Conservation (phyloP, 2,888 invertebrate genomes). For the Caenorhabditis angaria region DNA sequence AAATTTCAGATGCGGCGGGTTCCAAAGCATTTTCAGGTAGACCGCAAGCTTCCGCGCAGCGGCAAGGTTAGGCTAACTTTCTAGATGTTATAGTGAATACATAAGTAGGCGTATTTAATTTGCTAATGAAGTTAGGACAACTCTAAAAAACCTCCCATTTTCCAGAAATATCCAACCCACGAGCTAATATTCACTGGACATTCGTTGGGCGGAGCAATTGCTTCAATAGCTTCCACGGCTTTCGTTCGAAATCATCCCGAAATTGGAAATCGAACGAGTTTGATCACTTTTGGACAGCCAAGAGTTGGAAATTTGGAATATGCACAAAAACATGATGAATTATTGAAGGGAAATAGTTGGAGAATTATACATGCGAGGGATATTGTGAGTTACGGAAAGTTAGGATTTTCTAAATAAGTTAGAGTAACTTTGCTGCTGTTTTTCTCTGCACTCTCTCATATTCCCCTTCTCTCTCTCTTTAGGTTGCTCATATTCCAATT, state of each 20-base stretch:
- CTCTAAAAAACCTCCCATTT: neutral
- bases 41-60: too few species aligned
- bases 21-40: too few species aligned
- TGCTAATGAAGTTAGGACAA: too few species aligned
- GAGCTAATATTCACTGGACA: slow-evolving; percentile 67
- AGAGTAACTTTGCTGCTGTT: too few species aligned
- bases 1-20: too few species aligned
- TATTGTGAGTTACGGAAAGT: slow-evolving; percentile 55
- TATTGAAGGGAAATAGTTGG: slow-evolving; percentile 58
- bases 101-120: too few species aligned
- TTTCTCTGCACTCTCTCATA: too few species aligned
- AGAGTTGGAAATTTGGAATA: slow-evolving; percentile 68
- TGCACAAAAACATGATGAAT: slow-evolving; percentile 56
- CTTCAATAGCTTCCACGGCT: slow-evolving; percentile 62
- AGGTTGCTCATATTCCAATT: slow-evolving; percentile 66
- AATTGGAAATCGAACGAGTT: slow-evolving; percentile 23
- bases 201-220: slow-evolving; percentile 66
- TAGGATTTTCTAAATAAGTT: too few species aligned
- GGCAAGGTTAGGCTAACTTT: too few species aligned
- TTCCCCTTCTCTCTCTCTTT: too few species aligned
- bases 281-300: slow-evolving; percentile 69
- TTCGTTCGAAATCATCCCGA: slow-evolving; percentile 55
- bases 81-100: too few species aligned
- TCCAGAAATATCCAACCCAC: slow-evolving; percentile 44
- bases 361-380: slow-evolving; percentile 61